These are phyloP conservation scores for Porites lutea DNA, from an alignment of 64 coral and sea anemone genomes.

Conservation along the genomic window DNA sequence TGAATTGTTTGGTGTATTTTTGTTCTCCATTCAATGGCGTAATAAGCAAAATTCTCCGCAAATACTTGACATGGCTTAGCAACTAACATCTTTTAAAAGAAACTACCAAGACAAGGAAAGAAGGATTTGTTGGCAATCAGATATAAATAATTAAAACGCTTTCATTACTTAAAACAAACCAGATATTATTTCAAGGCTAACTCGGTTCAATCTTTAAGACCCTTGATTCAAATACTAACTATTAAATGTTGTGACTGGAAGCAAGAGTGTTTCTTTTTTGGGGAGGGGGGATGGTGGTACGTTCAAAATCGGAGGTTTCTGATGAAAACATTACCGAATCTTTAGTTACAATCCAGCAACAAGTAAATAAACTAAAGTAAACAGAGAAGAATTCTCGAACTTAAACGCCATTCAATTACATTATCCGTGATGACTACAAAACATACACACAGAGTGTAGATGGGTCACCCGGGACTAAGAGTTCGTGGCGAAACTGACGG, in stretches of 20 bases:
- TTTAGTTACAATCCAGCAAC: too few species aligned
- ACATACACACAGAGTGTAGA: background rate
- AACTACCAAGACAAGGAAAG: background rate
- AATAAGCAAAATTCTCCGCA: slow-evolving; percentile 26
- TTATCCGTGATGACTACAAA: background rate
- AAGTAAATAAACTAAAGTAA: background rate
- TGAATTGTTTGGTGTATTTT: background rate
- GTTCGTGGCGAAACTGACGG: too few species aligned
- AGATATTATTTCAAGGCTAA: background rate
- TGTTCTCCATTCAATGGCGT: background rate
- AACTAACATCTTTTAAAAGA: slow-evolving; percentile 11
- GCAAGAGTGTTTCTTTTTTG: background rate
- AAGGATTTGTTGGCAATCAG: background rate
- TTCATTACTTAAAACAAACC: background rate
- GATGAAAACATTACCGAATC: too few species aligned
- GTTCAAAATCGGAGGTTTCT: too few species aligned
- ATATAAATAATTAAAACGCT: slow-evolving; percentile 25
- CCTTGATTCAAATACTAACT: background rate
- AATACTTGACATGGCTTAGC: slow-evolving; percentile 4
- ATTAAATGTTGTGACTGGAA: background rate
- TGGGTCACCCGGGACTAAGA: background rate
- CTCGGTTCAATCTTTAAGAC: background rate
- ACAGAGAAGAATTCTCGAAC: background rate
- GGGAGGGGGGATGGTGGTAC: too few species aligned
- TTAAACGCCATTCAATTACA: background rate